Conservation (phyloP, 2,888 invertebrate species). For the Pyrgus malvae region DNA sequence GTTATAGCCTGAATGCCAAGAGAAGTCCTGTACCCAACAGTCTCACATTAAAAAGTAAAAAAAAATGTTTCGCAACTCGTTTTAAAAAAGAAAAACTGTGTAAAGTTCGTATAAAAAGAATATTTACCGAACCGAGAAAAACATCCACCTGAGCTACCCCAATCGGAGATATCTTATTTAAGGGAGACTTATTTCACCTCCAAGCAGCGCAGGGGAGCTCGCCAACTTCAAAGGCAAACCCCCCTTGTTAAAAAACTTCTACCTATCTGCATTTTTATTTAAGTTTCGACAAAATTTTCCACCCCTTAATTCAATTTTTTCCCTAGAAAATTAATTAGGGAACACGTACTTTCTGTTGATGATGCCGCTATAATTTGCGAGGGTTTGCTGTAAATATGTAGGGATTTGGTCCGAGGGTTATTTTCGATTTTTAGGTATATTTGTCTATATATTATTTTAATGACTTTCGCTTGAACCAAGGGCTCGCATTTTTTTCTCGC, state of each 20-base stretch:
- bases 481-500: neutral
- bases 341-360: slow-evolving; percentile 50
- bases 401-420: slow-evolving; percentile 19
- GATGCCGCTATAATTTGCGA: slow-evolving; percentile 52
- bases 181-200: slow-evolving; percentile 56
- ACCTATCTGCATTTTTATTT: slow-evolving; percentile 74
- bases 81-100: neutral
- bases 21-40: no score
- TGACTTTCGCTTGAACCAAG: slow-evolving; percentile 10
- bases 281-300: slow-evolving; percentile 73
- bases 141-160: slow-evolving; percentile 50
- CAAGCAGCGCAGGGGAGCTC: slow-evolving; percentile 49
- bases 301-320: slow-evolving; percentile 67
- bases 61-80: no score
- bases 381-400: slow-evolving; percentile 39
- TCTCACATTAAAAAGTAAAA: no score
- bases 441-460: slow-evolving; percentile 13
- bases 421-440: slow-evolving; percentile 19
- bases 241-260: slow-evolving; percentile 61
- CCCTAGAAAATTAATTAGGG: slow-evolving; percentile 57
- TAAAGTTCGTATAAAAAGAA: slow-evolving; percentile 22
- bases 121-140: slow-evolving; percentile 39
- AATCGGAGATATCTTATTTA: slow-evolving; percentile 55
- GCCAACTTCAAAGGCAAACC: slow-evolving; percentile 65
- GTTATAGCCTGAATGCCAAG: no score